Conservation (phyloP, 2,888 invertebrate genomes). For the Cyrtodaria siliqua region DNA sequence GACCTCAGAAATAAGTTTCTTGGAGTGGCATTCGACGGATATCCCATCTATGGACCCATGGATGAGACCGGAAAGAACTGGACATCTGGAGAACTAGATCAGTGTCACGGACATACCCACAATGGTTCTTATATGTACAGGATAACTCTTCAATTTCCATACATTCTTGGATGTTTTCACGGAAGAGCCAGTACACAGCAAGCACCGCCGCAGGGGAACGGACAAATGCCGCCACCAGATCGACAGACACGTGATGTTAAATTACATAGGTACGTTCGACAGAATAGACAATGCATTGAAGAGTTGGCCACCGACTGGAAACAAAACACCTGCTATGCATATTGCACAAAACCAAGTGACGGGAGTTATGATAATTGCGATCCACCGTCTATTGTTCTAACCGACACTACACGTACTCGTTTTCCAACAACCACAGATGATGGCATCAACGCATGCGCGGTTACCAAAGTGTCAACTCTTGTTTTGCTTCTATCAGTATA, state of each 20-base stretch:
- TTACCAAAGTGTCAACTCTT: no score
- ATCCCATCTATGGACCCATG: conserved; percentile 50
- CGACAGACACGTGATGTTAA: not conserved
- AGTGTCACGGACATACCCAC: conserved; percentile 36
- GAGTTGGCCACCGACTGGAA: conserved; percentile 11
- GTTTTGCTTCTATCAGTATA: no score
- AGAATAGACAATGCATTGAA: not conserved
- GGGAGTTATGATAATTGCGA: conserved; percentile 27
- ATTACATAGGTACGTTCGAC: not conserved
- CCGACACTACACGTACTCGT: not conserved
- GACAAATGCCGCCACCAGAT: not conserved
- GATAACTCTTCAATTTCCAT: conserved; percentile 42
- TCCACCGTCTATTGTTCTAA: not conserved
- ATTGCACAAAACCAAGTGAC: conserved; percentile 31
- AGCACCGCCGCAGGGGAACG: no score
- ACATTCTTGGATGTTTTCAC: conserved; percentile 45
- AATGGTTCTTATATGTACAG: conserved; percentile 40
- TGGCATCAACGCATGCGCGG: no score
- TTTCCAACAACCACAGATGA: no score
- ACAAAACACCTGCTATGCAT: conserved; percentile 30
- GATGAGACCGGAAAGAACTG: conserved; percentile 16
- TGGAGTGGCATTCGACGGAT: conserved; percentile 54
- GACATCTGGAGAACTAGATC: conserved; percentile 36
- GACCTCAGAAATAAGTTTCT: conserved; percentile 50
- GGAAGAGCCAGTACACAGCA: conserved; percentile 9